Conservation (phyloP, 2,888 invertebrate species). For the Rhabditoides inermis region DNA sequence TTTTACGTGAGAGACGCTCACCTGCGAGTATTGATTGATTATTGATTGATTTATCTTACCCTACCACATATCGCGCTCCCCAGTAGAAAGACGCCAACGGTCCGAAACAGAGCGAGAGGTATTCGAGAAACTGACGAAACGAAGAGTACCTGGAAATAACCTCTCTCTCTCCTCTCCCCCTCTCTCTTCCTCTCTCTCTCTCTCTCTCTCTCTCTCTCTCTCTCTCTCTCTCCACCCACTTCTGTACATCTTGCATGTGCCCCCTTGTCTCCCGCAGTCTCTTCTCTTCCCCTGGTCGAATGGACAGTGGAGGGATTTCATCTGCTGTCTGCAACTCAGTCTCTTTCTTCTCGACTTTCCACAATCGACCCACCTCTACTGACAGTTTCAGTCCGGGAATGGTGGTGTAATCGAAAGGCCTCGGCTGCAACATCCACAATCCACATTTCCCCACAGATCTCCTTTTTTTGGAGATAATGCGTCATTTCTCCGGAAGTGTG, state of each 20-base stretch:
- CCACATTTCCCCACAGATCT: background rate
- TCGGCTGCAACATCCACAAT: slow-evolving; percentile 32
- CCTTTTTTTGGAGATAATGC: background rate
- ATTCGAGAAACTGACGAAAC: slow-evolving; percentile 15
- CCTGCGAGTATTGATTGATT: no score
- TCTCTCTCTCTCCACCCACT: background rate
- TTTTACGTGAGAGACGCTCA: no score
- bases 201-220: slow-evolving; percentile 1
- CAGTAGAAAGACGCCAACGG: slow-evolving; percentile 25
- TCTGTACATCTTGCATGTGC: slow-evolving; percentile 13
- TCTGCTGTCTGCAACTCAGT: slow-evolving; percentile 12
- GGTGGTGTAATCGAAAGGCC: slow-evolving; percentile 38
- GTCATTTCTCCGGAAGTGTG: no score
- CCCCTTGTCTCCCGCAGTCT: slow-evolving; percentile 8
- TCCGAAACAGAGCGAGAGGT: slow-evolving; percentile 11
- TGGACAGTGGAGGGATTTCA: slow-evolving; percentile 7
- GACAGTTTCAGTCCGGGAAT: slow-evolving; percentile 35
- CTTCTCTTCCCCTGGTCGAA: slow-evolving; percentile 7
- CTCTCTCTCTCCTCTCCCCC: background rate
- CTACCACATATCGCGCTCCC: slow-evolving; percentile 23
- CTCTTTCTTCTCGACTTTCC: no score
- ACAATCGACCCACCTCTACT: no score
- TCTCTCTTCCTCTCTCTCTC: slow-evolving; percentile 15
- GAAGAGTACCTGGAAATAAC: slow-evolving; percentile 2
- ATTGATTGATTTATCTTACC: no score